phyloP scores from a whole-genome alignment of 2,797 vertebrate species.

The Fistularia tabacaria region DNA sequence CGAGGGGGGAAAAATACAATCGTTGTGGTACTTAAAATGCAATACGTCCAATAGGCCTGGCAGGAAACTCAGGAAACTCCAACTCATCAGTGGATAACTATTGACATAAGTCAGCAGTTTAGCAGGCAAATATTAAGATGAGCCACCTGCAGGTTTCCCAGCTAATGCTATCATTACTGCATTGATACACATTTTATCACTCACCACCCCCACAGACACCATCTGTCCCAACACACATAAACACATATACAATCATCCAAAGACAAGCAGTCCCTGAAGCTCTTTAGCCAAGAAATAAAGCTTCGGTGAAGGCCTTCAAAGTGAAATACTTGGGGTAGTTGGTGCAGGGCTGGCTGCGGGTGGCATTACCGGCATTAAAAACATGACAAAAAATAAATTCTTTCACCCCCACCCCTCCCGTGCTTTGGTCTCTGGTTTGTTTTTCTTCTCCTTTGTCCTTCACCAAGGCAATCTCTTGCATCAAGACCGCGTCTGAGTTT shows the following conservation, averaged over 20 bases:
- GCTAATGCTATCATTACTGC: constrained; percentile 57
- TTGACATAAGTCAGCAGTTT: constrained; percentile 55
- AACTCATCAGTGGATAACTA: constrained; percentile 35
- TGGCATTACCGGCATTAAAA: constrained; percentile 27
- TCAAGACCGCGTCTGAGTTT: constrained; percentile 9
- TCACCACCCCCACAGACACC: constrained; percentile 47
- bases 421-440: constrained; percentile 19
- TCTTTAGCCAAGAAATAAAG: constrained; percentile 36
- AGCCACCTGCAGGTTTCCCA: constrained; percentile 58
- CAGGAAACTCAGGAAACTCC: constrained; percentile 22
- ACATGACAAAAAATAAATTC: constrained; percentile 11
- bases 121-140: constrained; percentile 56
- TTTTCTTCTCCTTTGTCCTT: constrained; percentile 34
- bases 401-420: no score
- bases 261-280: constrained; percentile 15
- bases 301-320: no score
- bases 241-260: constrained; percentile 32
- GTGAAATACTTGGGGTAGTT: no score
- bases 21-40: constrained; percentile 33
- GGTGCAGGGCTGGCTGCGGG: no score
- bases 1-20: constrained; percentile 6
- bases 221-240: constrained; percentile 47
- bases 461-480: constrained; percentile 19
- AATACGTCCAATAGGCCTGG: constrained; percentile 24
- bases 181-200: constrained; percentile 47